Conservation (phyloP, 2,888 invertebrate species). For the Parapristionchus giblindavisi region DNA sequence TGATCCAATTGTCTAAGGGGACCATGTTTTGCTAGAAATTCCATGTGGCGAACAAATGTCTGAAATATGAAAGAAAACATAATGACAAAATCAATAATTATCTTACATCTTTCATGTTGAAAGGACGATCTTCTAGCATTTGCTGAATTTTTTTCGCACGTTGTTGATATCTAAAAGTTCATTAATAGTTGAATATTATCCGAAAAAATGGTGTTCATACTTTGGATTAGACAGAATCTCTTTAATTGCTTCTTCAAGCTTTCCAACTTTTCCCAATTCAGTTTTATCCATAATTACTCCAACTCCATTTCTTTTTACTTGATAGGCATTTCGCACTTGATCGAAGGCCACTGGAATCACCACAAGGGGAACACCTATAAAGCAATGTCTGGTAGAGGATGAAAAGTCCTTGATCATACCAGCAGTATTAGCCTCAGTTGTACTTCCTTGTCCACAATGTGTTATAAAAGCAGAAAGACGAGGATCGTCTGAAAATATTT, state of each 20-base stretch:
- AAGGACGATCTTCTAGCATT: slow-evolving; percentile 10
- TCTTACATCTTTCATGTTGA: not conserved
- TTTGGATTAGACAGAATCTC: not conserved
- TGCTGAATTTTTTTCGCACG: not conserved
- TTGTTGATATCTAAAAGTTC: not conserved
- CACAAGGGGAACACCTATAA: slow-evolving; percentile 70
- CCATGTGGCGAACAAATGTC: not conserved
- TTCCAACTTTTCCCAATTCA: not conserved
- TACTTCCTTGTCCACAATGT: slow-evolving; percentile 25
- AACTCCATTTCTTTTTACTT: slow-evolving; percentile 53
- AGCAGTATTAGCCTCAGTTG: slow-evolving; percentile 1
- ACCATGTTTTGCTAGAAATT: slow-evolving; percentile 5
- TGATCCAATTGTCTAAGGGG: no score
- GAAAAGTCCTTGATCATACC: not conserved
- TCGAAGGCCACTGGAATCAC: slow-evolving; percentile 71
- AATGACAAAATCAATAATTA: no score
- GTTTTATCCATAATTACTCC: slow-evolving; percentile 2
- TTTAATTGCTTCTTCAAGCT: not conserved
- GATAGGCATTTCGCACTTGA: slow-evolving; percentile 70
- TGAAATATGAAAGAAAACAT: not conserved
- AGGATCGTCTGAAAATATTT: not conserved
- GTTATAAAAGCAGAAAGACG: slow-evolving; percentile 20
- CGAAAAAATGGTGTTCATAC: not conserved
- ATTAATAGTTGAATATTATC: not conserved
- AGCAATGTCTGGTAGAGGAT: not conserved